Base-by-base conservation (phyloP, 2,888 invertebrate species). In the Galeruca laticollis region DNA sequence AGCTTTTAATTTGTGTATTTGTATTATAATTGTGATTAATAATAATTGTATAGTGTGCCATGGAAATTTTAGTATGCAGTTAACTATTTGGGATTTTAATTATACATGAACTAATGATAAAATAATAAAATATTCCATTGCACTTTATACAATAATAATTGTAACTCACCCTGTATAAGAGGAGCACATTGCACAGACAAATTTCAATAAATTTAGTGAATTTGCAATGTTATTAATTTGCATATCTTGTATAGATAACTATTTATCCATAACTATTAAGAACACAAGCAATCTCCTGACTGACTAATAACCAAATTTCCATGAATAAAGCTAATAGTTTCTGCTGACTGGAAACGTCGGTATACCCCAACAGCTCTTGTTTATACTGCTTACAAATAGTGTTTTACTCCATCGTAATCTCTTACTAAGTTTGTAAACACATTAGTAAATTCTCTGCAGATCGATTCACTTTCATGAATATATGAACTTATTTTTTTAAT, bases 341-440 rank as follows among this genome's bases (percentile, higher is more conserved):
- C 47, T 77, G 77, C 77, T 76, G 76, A 76, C 75, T 75, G 13
- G 59, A 60, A 76, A 71, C 64, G 64, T 71, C 15, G 73, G 73
- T 73, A 75, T 75, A 68, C 71, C 73, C 71, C 76, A 75, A 76
- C 76, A 68, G 15, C 56, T 74, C 76, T 66, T 76, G 76, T 77
- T 77, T 76, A 69, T 73, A 68, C 72, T 73, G 75, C 74, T 72
- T 74, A 64, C 74, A 73, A 73, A 76, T 69, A 71, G 54, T 54
- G 26, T 6, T 40, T 40, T 18, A 47, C 35, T 57, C 56, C 18
- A 18, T 31, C 69, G 74, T 76, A 76, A 77, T 76, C 76, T 75
- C 74, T 70, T 69, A 57, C 68, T 72, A 71, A 75, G 72, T 76
- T 73, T 72, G 74, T 75, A 77, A 77, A 77, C 76, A 76, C 77